These are phyloP conservation scores for Sander lucioperca DNA, from an alignment of 2,113 vertebrate species.

Conservation along the genomic window DNA sequence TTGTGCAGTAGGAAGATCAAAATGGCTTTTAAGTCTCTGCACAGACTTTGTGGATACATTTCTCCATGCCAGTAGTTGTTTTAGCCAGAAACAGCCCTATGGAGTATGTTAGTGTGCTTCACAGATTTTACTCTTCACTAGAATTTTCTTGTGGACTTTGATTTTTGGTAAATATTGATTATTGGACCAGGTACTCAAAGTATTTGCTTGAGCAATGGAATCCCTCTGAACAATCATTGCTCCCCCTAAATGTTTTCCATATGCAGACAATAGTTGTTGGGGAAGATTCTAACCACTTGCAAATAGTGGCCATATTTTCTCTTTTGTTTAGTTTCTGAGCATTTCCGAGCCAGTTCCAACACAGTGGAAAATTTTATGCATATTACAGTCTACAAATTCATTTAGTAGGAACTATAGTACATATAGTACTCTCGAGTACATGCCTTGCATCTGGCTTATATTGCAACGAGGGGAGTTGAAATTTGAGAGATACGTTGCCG, in stretches of 20 bases:
- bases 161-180: constrained; percentile 40
- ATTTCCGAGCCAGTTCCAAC: too few relatives aligned
- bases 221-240: neutral
- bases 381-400: neutral
- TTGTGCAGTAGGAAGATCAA: neutral
- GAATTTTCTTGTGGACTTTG: constrained; percentile 54
- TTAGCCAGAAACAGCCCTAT: neutral
- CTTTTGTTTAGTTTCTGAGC: neutral
- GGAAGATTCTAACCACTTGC: neutral
- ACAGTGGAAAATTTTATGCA: neutral
- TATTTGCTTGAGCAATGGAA: constrained; percentile 26
- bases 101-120: neutral
- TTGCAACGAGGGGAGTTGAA: neutral
- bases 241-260: neutral
- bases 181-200: neutral
- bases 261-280: neutral
- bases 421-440: neutral
- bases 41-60: neutral
- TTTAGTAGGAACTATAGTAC: neutral
- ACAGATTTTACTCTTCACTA: neutral
- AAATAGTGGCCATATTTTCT: neutral
- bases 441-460: neutral
- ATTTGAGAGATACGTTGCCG: neutral
- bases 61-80: neutral
- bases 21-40: neutral